Percentiles rank a stretch among this genome's conserved stretches.
phyloP scores from a whole-genome alignment of 2,113 vertebrate genomes.

The Chlorodrepanis virens region DNA sequence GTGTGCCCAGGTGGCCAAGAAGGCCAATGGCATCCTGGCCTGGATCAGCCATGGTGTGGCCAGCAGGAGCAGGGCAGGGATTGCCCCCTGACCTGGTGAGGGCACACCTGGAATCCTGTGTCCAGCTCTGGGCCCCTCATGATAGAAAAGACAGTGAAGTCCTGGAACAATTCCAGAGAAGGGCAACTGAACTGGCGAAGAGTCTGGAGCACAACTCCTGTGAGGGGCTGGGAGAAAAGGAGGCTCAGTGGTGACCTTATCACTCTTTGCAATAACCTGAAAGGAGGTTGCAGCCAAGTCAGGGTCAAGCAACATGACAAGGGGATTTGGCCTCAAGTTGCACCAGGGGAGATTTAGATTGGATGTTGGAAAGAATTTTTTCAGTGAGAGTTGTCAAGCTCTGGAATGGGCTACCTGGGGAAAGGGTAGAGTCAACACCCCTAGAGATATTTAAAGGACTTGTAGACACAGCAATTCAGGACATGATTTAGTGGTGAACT shows the following conservation, averaged over 20 bases:
- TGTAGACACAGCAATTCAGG: not conserved
- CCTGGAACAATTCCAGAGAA: fast-evolving
- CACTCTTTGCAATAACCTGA: fast-evolving
- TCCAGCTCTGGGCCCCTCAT: not conserved
- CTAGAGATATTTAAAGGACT: not conserved
- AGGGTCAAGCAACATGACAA: not conserved
- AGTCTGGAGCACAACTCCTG: not conserved
- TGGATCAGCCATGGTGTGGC: not conserved
- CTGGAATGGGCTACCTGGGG: not conserved
- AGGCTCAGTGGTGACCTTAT: not conserved
- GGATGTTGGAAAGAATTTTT: not conserved
- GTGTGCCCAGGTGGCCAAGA: not conserved
- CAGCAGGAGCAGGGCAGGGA: not conserved
- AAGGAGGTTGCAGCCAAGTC: not conserved
- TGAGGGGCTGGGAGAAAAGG: not conserved
- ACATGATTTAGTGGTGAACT: not conserved
- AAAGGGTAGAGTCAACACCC: not conserved
- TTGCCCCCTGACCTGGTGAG: fast-evolving
- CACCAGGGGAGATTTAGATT: not conserved
- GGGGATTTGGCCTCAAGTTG: not conserved
- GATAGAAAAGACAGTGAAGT: not conserved
- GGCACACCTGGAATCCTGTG: fast-evolving
- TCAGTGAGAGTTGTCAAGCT: not conserved
- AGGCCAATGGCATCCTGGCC: not conserved
- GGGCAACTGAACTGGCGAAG: fast-evolving